Base-by-base conservation (phyloP, 2,113 vertebrate species). In the Zeus faber region DNA sequence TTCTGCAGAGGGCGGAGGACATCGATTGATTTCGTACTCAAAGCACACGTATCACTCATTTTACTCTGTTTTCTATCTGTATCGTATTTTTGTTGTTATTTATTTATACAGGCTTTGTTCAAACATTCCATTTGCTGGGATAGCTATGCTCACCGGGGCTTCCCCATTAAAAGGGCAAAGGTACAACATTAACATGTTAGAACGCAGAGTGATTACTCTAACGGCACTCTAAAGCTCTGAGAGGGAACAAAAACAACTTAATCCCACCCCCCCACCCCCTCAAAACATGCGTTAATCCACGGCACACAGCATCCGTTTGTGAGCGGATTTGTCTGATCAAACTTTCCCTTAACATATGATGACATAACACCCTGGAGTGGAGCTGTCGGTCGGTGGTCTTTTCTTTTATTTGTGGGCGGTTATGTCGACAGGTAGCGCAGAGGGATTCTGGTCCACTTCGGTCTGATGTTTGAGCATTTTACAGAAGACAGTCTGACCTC, bases 321-420 rank as follows among this genome's bases (percentile, higher is more conserved):
- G 56, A 2, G 48, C 29, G 58, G 39, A 58, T 68, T 65, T 62
- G 22, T 29, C 20, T 68, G 79, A 76, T 82, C 76, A 82, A 74
- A 76, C 61, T 31, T 9, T 49, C 2, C 39, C 33, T 25, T 40
- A 71, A 66, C 49, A 54, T 18, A 21, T 21, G 35, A 55, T 49
- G 70, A 63, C 67, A 52, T 51, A 67, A 65, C 11, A 49, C 65
- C 5, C 14, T 17, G 22, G 51, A n/a, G n/a, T n/a, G n/a, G n/a
- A n/a, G n/a, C n/a, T n/a, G n/a, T n/a, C n/a, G n/a, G n/a, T n/a
- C n/a, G n/a, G n/a, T n/a, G n/a, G n/a, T n/a, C n/a, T n/a, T n/a
- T n/a, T n/a, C n/a, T n/a, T n/a, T n/a, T n/a, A n/a, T n/a, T n/a
- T n/a, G n/a, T n/a, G n/a, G n/a, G n/a, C n/a, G n/a, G n/a, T n/a